Conservation (phyloP, 2,797 vertebrate genomes). For the Hylomyscus alleni region DNA sequence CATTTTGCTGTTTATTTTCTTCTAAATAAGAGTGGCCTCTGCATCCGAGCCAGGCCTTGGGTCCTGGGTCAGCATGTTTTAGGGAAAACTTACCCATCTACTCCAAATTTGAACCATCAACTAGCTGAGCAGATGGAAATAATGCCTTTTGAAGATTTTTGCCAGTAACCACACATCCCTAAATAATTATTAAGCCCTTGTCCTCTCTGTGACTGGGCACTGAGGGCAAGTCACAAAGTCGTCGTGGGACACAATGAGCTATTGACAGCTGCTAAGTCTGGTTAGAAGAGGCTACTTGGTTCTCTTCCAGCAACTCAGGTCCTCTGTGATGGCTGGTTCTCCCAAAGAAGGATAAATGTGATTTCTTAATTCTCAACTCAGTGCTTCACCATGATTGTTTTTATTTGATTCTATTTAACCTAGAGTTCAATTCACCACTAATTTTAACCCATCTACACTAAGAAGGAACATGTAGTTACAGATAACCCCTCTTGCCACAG, state of each 20-base stretch:
- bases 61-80: not conserved
- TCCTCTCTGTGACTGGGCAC: not conserved
- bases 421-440: not conserved
- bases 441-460: not conserved
- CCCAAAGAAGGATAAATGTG: not conserved
- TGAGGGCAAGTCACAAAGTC: not conserved
- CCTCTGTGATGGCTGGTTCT: not conserved
- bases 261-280: not conserved
- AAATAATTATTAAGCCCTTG: not conserved
- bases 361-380: conserved; percentile 22
- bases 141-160: conserved; percentile 47
- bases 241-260: not conserved
- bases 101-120: conserved; percentile 32
- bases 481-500: not conserved
- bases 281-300: not conserved
- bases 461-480: not conserved
- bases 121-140: conserved; percentile 12
- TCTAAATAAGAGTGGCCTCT: not conserved
- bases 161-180: not conserved
- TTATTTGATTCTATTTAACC: conserved; percentile 29
- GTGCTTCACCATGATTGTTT: not conserved
- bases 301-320: not conserved
- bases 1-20: conserved; percentile 25
- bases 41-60: not conserved
- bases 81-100: conserved; percentile 26